A percentile compares a stretch with the other conserved stretches of the same genome.
phyloP scores from a whole-genome alignment of 2,797 vertebrate genomes.

The Lepus townsendii region DNA sequence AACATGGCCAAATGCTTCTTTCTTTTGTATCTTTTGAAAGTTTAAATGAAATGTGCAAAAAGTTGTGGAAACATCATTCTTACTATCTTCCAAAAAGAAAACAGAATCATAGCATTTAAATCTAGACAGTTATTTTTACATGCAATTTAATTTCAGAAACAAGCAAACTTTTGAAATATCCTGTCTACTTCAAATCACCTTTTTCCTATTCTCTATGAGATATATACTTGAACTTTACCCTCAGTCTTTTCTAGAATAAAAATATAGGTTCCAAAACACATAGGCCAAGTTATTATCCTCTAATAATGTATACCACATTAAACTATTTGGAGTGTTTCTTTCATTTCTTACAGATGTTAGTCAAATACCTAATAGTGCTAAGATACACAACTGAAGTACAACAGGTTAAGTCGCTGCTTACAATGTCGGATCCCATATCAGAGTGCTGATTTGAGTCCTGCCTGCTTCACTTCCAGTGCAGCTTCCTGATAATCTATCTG shows the following conservation, averaged over 20 bases:
- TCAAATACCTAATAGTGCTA: not conserved
- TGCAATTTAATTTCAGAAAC: not conserved
- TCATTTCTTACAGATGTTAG: constrained; percentile 5
- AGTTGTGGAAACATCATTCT: constrained; percentile 32
- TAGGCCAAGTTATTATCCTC: not conserved
- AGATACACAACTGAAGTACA: not conserved
- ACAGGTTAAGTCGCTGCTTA: no score
- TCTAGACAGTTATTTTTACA: not conserved
- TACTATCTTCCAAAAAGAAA: constrained; percentile 11
- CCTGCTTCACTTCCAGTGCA: no score
- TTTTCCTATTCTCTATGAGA: not conserved
- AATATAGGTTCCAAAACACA: constrained; percentile 7
- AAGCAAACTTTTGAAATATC: not conserved
- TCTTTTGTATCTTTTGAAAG: constrained; percentile 34
- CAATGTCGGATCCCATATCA: no score
- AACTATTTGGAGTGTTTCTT: not conserved
- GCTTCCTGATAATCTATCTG: no score
- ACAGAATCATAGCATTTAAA: not conserved
- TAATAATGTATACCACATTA: not conserved
- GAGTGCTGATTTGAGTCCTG: no score
- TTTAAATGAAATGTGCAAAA: constrained; percentile 46
- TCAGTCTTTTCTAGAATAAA: not conserved
- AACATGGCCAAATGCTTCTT: not conserved
- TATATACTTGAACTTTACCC: not conserved
- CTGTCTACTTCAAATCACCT: not conserved